Base-by-base conservation (phyloP, 2,888 invertebrate species). In the Abrostola triplasia region DNA sequence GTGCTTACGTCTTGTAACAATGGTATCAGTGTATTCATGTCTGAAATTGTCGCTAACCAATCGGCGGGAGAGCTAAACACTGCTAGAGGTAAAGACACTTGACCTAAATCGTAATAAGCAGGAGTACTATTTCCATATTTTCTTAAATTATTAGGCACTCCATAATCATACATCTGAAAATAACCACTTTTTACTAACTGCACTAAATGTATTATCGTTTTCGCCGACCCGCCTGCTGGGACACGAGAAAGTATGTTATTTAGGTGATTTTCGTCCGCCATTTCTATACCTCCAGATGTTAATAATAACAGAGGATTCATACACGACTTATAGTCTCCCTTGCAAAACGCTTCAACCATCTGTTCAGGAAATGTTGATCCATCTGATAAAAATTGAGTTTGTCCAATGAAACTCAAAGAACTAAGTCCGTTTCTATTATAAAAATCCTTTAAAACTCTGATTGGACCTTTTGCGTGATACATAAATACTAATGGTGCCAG, bases 401-500 rank as follows among this genome's bases (percentile, higher is more conserved):
- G 67, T 37, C 84, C 83, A 6, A 84, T 59, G 42, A 83, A 81
- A 44, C 70, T 65, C 9, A 82, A 50, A 5, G 74, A 74, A 42
- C 67, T 58, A 1, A 48, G 54, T 12, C 73, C 76, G 62, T 82
- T 70, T 67, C 47, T 59, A 37, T 53, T 68, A 35, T 81, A 77
- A 35, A 80, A 78, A 35, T 83, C 76, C 2, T 85, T 78, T 52
- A 88, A 70, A 57, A 82, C 40, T 54, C 76, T 79, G 5, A 89
- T 40, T 12, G 87, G 86, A 38, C 90, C 88, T 76, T 83, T 81
- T 6, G 77, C 78, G 40, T 86, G 73, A 49, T 78, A 73, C 85
- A 90, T 87, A 68, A 81, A 90, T 13, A 81, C 84, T 38, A 90
- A 73, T 36, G 89, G 90, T 8, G 86, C 88, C 11, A 90, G 51